phyloP scores from a whole-genome alignment of 2,113 vertebrate species.

The Vidua chalybeata region DNA sequence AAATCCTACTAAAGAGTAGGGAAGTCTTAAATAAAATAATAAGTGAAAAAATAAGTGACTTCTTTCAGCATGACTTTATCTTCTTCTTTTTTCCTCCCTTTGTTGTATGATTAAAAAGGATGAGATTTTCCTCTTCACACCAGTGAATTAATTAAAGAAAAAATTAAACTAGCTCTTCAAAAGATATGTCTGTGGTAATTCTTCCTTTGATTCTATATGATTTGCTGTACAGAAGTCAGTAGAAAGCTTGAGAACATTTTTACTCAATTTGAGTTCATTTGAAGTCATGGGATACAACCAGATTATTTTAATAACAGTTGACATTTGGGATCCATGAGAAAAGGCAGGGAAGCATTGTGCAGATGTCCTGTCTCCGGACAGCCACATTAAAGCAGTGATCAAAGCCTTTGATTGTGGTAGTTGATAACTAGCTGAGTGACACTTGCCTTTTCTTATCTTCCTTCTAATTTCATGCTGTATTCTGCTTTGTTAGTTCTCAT shows the following conservation, averaged over 20 bases:
- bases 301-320: conserved; percentile 19
- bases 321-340: neutral
- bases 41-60: neutral
- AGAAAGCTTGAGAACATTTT: neutral
- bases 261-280: neutral
- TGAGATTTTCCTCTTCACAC: neutral
- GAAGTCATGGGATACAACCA: neutral
- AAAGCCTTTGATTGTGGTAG: neutral
- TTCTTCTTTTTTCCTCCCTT: neutral
- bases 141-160: neutral
- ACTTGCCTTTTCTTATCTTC: neutral
- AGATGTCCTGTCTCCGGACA: neutral
- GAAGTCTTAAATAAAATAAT: neutral
- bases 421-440: neutral
- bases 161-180: neutral
- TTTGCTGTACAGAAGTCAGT: neutral
- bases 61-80: neutral
- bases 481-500: conserved; percentile 80
- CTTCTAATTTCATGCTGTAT: neutral
- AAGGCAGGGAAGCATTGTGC: neutral
- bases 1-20: neutral
- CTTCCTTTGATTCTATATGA: neutral
- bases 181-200: neutral
- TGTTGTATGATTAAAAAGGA: neutral
- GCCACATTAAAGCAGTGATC: neutral